phyloP scores from a whole-genome alignment of 2,797 vertebrate genomes.

The Poecile montanus region DNA sequence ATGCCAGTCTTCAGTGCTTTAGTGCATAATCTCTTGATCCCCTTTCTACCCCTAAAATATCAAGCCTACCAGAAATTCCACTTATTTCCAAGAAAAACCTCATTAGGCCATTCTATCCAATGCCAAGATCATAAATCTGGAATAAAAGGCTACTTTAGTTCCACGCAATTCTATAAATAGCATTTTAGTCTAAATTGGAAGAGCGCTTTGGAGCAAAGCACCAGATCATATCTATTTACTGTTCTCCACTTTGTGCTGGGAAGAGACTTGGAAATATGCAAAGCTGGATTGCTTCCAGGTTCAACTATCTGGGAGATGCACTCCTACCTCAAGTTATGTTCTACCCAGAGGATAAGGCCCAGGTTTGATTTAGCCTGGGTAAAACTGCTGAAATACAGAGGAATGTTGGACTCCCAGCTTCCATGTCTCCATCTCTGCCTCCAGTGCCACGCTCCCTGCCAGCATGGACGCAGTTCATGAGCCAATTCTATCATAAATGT shows the following conservation, averaged over 20 bases:
- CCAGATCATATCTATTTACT: not conserved
- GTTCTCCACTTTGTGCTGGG: not conserved
- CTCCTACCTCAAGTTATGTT: not conserved
- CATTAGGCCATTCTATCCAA: not conserved
- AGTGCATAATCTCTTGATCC: not conserved
- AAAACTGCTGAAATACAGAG: not conserved
- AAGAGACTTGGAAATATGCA: not conserved
- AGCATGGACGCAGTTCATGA: not conserved
- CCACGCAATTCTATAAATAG: not conserved
- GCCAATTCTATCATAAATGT: not conserved
- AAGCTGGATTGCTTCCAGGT: not conserved
- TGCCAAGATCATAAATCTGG: not conserved
- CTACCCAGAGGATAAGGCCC: not conserved
- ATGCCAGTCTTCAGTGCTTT: not conserved
- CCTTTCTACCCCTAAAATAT: not conserved
- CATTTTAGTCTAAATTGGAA: not conserved
- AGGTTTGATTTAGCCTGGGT: not conserved
- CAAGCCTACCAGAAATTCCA: not conserved
- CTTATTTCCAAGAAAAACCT: not conserved
- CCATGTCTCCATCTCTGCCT: not conserved
- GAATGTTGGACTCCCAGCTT: not conserved
- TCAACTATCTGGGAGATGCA: not conserved
- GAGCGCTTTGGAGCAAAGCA: not conserved
- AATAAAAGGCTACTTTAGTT: not conserved
- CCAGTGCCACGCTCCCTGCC: not conserved